Evolutionary conservation across 1,140 invertebrate species (phyloP).

Genomic region (Cotesia typhae): DNA sequence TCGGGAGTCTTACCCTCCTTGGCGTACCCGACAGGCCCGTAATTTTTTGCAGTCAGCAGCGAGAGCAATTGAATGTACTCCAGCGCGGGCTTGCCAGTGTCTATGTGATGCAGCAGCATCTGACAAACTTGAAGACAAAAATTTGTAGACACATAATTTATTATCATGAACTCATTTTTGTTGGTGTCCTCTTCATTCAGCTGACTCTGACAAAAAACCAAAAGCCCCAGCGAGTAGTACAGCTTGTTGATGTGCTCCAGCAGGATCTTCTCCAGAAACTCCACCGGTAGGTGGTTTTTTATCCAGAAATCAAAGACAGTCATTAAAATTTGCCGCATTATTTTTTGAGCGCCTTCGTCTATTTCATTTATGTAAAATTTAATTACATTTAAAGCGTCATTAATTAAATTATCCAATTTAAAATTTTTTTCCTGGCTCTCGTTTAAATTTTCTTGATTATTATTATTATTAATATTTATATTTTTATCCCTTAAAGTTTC

Average conservation of each 20-base stretch:
- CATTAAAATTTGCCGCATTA: slow-evolving; percentile 58
- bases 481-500: slow-evolving; percentile 35
- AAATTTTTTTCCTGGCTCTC: slow-evolving; percentile 11
- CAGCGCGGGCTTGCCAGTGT: slow-evolving; percentile 61
- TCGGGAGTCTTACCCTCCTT: slow-evolving; percentile 56
- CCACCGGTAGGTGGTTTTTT: slow-evolving; percentile 60
- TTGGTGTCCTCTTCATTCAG: slow-evolving; percentile 46
- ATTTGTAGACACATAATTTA: slow-evolving; percentile 58
- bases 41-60: slow-evolving; percentile 56
- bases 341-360: slow-evolving; percentile 55
- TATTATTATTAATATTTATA: slow-evolving; percentile 13
- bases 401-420: slow-evolving; percentile 42
- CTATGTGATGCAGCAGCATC: slow-evolving; percentile 57
- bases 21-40: slow-evolving; percentile 59
- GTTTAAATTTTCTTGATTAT: slow-evolving; percentile 3
- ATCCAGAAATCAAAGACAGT: slow-evolving; percentile 64
- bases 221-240: slow-evolving; percentile 62
- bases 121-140: slow-evolving; percentile 62
- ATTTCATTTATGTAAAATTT: slow-evolving; percentile 63
- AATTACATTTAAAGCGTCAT: slow-evolving; percentile 54
- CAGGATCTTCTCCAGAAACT: slow-evolving; percentile 62
- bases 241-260: slow-evolving; percentile 60
- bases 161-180: slow-evolving; percentile 45
- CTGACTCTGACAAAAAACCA: slow-evolving; percentile 56
- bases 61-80: slow-evolving; percentile 63